Conservation (phyloP, 2,888 invertebrate species). For the Apamea sordens region DNA sequence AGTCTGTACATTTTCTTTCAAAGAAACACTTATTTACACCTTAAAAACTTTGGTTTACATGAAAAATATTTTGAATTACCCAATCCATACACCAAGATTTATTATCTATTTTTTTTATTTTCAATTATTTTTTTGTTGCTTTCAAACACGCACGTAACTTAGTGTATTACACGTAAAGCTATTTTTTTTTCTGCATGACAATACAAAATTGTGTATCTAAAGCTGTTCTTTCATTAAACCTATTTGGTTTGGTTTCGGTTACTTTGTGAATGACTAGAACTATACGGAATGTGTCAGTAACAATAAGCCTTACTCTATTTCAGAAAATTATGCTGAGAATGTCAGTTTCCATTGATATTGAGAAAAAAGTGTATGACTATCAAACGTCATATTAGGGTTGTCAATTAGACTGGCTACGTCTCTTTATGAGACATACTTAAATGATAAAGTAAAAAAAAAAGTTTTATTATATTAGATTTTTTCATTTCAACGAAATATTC, state of each 20-base stretch:
- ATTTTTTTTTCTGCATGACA: slow-evolving; percentile 69
- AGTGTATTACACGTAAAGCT: slow-evolving; percentile 74
- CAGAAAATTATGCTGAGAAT: slow-evolving; percentile 41
- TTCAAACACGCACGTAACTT: slow-evolving; percentile 62
- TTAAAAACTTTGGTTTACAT: slow-evolving; percentile 72
- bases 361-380: slow-evolving; percentile 52
- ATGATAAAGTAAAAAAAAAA: slow-evolving; percentile 38
- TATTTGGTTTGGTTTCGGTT: slow-evolving; percentile 56
- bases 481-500: slow-evolving; percentile 26
- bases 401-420: slow-evolving; percentile 39
- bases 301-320: slow-evolving; percentile 60
- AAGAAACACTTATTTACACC: slow-evolving; percentile 78
- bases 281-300: slow-evolving; percentile 60
- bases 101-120: slow-evolving; percentile 71
- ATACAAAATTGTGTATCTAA: slow-evolving; percentile 64
- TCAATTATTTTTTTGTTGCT: slow-evolving; percentile 58
- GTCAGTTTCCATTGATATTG: slow-evolving; percentile 42
- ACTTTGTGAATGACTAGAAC: slow-evolving; percentile 66
- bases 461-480: slow-evolving; percentile 47
- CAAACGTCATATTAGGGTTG: slow-evolving; percentile 55
- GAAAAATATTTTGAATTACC: slow-evolving; percentile 80
- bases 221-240: slow-evolving; percentile 47
- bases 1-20: slow-evolving; percentile 77
- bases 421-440: slow-evolving; percentile 40
- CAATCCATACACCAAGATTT: slow-evolving; percentile 75